phyloP scores from a whole-genome alignment of 2,113 vertebrate species.

The Nesoenas mayeri region DNA sequence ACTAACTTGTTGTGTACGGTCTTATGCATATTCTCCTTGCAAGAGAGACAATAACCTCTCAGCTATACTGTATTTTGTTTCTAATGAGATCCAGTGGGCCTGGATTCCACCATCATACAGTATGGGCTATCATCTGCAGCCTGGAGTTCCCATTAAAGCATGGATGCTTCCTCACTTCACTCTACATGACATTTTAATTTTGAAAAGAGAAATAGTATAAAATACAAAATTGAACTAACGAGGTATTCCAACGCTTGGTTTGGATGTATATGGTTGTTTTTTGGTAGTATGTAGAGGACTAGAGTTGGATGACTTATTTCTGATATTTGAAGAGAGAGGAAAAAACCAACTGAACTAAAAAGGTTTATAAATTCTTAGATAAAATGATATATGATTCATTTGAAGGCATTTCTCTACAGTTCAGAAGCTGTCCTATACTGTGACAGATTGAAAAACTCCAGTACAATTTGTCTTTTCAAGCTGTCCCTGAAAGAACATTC shows the following conservation, averaged over 20 bases:
- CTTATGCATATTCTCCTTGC: not conserved
- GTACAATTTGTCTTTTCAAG: slow-evolving; percentile 63
- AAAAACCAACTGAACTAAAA: not conserved
- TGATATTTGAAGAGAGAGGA: not conserved
- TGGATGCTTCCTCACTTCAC: not conserved
- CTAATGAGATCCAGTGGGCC: not conserved
- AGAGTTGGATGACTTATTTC: not conserved
- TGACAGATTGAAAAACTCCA: slow-evolving; percentile 62
- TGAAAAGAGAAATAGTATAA: not conserved
- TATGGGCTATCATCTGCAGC: not conserved
- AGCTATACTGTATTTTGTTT: not conserved
- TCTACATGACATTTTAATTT: not conserved
- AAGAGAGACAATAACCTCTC: not conserved
- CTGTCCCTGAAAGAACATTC: slow-evolving; percentile 52
- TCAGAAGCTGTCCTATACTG: slow-evolving; percentile 40
- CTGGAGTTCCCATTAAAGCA: not conserved
- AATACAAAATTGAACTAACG: not conserved
- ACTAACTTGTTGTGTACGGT: not conserved
- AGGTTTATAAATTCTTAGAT: slow-evolving; percentile 40
- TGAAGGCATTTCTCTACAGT: slow-evolving; percentile 28
- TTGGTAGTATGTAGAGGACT: not conserved
- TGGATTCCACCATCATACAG: not conserved
- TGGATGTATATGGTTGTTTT: not conserved
- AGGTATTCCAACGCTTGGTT: not conserved
- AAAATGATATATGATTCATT: slow-evolving; percentile 55